Conservation (phyloP, 2,797 vertebrate genomes). For the Cercopithecus petaurista region DNA sequence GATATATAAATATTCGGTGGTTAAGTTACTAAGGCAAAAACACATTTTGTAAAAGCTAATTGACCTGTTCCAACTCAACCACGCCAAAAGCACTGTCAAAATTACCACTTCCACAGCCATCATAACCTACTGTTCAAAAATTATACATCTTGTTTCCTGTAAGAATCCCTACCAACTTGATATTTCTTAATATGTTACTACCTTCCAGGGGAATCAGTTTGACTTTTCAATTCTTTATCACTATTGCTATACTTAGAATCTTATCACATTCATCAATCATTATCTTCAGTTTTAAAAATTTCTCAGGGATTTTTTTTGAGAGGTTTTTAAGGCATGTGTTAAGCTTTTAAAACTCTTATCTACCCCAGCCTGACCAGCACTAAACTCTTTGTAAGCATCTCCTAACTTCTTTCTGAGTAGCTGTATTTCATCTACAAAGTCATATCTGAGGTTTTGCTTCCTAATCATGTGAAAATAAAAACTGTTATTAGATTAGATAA, state of each 20-base stretch:
- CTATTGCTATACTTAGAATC: constrained; percentile 60
- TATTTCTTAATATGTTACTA: constrained; percentile 34
- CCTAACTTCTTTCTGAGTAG: constrained; percentile 9
- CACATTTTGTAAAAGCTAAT: constrained; percentile 5
- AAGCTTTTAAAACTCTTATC: constrained; percentile 72
- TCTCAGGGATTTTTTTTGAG: constrained; percentile 50
- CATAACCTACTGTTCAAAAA: constrained; percentile 56
- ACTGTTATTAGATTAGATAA: constrained; percentile 23
- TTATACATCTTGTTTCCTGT: constrained; percentile 47
- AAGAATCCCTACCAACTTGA: constrained; percentile 49
- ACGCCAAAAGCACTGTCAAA: not conserved
- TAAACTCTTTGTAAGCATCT: constrained; percentile 19
- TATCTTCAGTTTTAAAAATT: constrained; percentile 62
- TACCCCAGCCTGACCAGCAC: not conserved
- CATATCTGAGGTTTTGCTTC: constrained; percentile 4
- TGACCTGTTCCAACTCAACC: not conserved
- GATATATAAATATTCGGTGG: not conserved
- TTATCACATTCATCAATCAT: constrained; percentile 63
- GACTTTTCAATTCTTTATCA: constrained; percentile 53
- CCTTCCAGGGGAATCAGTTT: constrained; percentile 61
- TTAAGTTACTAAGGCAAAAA: not conserved
- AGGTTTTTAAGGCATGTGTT: constrained; percentile 30
- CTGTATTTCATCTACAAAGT: constrained; percentile 51
- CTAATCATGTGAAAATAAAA: constrained; percentile 18
- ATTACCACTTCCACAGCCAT: not conserved